phyloP scores from a whole-genome alignment of 2,797 vertebrate species.

The Amazonetta brasiliensis region DNA sequence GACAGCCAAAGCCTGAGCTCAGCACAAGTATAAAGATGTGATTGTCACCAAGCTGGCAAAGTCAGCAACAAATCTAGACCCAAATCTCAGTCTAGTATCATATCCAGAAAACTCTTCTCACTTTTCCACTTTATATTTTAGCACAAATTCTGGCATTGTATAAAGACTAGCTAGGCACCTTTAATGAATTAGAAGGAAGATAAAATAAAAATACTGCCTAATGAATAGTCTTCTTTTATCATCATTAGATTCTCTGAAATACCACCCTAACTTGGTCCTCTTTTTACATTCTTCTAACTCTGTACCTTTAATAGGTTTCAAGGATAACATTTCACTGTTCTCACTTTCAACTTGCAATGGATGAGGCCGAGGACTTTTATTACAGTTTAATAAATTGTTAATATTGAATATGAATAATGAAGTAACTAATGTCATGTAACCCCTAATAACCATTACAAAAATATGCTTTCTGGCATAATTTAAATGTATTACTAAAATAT shows the following conservation, averaged over 20 bases:
- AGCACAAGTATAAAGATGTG: background rate
- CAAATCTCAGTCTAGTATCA: background rate
- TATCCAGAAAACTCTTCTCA: background rate
- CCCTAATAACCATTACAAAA: slow-evolving; percentile 54
- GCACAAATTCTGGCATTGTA: background rate
- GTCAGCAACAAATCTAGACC: background rate
- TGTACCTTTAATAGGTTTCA: slow-evolving; percentile 45
- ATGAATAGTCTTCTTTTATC: background rate
- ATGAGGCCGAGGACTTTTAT: slow-evolving; percentile 42
- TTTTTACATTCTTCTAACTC: slow-evolving; percentile 12
- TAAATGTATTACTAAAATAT: slow-evolving; percentile 52
- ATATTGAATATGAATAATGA: slow-evolving; percentile 71
- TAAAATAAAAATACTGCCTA: background rate
- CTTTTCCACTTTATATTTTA: background rate
- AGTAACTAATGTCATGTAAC: slow-evolving; percentile 54
- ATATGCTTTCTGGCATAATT: slow-evolving; percentile 61
- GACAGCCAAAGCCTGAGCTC: background rate
- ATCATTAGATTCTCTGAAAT: slow-evolving; percentile 16
- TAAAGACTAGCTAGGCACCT: background rate
- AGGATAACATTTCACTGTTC: slow-evolving; percentile 53
- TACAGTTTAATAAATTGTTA: slow-evolving; percentile 71
- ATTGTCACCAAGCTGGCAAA: background rate
- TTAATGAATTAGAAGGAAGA: background rate
- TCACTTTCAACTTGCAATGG: slow-evolving; percentile 3
- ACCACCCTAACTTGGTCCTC: background rate